Evolutionary conservation across 2,888 invertebrate species (phyloP), one percentile per base, ranked within the genome.

Genomic region (Plebejus anna): DNA sequence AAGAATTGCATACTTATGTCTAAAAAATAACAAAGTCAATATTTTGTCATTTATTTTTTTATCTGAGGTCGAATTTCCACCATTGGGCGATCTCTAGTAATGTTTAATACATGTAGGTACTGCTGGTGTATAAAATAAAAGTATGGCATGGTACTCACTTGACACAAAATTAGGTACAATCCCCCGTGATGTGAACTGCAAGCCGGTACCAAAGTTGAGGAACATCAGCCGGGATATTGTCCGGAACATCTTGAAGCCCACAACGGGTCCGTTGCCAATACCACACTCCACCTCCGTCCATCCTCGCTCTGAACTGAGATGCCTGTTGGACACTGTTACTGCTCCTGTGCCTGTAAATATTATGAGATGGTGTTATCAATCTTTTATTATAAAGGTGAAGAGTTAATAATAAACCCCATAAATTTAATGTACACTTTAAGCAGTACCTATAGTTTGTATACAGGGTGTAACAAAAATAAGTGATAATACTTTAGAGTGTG

Each of bases 271-370:
- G 89, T 97, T 97, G 1, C 98, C 98, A 76, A 97, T 97, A 1
- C 97, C 97, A 76, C 97, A 88, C 85, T 98, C 98, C 13, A 97
- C 89, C 92, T 99, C 98, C 4, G 97, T 94, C 98, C 98, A 98
- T 16, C 97, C 97, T 87, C 96, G 97, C 76, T 97, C 96, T 0
- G 97, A 97, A 76, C 97, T 94, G 16, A 98, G 94, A 82, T 97
- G 95, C 78, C 97, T 95, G 82, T 97, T 96, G 6, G 97, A 95
- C 22, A 97, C 87, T 81, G 96, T 96, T 75, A 98, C 95, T n/a
- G 96, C 96, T 0, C 97, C 97, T 47, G 95, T 94, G 70, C 98
- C 97, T 90, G 87, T 28, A 87, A 88, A 76, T 22, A 36, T 7
- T 6, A 55, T 4, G 5, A 55, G 28, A 22, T 71, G 9, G 42